phyloP scores from a whole-genome alignment of 2,797 vertebrate genomes.

The Oreonectes daqikongensis region DNA sequence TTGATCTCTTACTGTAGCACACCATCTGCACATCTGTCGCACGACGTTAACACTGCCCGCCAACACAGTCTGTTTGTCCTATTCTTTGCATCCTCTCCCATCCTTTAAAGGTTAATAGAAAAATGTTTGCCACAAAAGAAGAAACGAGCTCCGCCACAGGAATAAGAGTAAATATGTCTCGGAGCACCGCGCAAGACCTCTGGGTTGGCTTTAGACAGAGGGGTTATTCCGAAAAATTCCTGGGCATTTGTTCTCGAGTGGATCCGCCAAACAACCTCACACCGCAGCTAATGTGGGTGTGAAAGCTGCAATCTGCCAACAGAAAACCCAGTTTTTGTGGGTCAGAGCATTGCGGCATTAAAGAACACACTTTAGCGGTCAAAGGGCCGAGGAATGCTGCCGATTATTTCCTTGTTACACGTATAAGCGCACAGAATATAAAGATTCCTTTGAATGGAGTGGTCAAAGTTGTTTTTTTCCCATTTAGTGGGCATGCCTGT shows the following conservation, averaged over 20 bases:
- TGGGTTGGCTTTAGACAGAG: conserved; percentile 57
- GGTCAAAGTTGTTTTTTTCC: conserved; percentile 72
- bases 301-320: conserved; percentile 80
- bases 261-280: conserved; percentile 67
- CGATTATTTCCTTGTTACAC: conserved; percentile 76
- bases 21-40: conserved; percentile 48
- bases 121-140: conserved; percentile 55
- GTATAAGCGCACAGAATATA: conserved; percentile 64
- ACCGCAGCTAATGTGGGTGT: conserved; percentile 77
- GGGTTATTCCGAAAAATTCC: conserved; percentile 81
- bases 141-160: conserved; percentile 34
- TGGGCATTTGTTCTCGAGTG: conserved; percentile 77
- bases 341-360: conserved; percentile 77
- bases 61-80: conserved; percentile 28
- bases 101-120: conserved; percentile 61
- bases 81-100: conserved; percentile 40
- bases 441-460: conserved; percentile 68
- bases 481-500: conserved; percentile 57
- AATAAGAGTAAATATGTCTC: conserved; percentile 58
- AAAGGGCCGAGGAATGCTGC: conserved; percentile 69
- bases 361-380: conserved; percentile 60
- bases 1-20: conserved; percentile 47
- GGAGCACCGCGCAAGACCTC: conserved; percentile 45
- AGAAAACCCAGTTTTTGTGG: conserved; percentile 75
- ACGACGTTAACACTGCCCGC: conserved; percentile 19